These are phyloP conservation scores for Oreonectes daqikongensis DNA, from an alignment of 2,797 vertebrate genomes.

Conservation along the genomic window DNA sequence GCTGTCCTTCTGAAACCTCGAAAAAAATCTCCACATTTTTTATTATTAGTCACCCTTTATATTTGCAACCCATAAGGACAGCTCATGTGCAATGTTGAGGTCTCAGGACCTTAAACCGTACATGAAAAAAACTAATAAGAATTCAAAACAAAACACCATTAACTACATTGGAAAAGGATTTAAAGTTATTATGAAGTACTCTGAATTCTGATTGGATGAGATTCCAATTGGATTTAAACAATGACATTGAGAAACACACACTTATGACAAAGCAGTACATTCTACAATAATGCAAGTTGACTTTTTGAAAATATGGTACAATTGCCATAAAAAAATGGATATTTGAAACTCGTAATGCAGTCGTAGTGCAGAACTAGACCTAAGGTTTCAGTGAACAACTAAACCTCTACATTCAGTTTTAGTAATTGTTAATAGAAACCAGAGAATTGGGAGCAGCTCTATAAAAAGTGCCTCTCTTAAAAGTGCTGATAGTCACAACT, in stretches of 20 bases:
- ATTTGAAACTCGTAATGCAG: not conserved
- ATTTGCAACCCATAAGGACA: too few species aligned
- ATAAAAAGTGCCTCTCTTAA: constrained; percentile 20
- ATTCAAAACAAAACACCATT: too few species aligned
- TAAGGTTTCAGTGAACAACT: not conserved
- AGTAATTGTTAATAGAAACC: constrained; percentile 19
- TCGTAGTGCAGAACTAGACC: not conserved
- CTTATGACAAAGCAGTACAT: not conserved
- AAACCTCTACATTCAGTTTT: constrained; percentile 11
- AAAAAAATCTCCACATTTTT: too few species aligned
- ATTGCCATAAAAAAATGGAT: not conserved
- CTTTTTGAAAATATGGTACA: not conserved
- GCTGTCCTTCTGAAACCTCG: too few species aligned
- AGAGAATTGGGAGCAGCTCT: constrained; percentile 10
- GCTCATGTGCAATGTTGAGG: too few species aligned
- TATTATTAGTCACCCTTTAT: too few species aligned
- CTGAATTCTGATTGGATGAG: too few species aligned
- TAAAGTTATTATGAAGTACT: too few species aligned
- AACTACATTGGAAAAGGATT: too few species aligned
- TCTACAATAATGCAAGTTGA: not conserved
- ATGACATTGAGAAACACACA: not conserved
- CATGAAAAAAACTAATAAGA: too few species aligned
- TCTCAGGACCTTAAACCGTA: too few species aligned
- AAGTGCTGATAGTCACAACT: constrained; percentile 42
- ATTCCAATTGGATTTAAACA: too few species aligned